These are phyloP conservation scores for Saimiri boliviensis DNA, from an alignment of 2,113 vertebrate species.

Conservation along the genomic window DNA sequence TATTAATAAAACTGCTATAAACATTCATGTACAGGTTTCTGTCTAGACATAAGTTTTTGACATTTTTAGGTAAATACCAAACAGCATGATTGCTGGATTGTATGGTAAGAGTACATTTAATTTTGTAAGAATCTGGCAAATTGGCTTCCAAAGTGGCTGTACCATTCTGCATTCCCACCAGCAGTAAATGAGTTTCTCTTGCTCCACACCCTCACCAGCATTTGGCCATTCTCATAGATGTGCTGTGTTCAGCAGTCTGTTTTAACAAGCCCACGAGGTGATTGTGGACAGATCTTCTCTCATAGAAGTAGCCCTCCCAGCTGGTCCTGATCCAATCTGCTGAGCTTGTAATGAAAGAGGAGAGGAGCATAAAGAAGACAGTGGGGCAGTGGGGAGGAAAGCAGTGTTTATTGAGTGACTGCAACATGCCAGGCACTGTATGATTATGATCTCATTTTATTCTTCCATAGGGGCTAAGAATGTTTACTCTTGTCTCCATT, in stretches of 20 bases:
- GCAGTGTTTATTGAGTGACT: not conserved
- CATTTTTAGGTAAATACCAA: not conserved
- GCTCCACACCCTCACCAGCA: not conserved
- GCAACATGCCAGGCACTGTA: not conserved
- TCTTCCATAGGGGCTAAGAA: not conserved
- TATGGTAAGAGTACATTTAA: not conserved
- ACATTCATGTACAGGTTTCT: not conserved
- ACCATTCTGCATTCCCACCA: not conserved
- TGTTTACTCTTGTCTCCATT: not conserved
- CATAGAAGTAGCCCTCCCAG: not conserved
- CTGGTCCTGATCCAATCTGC: not conserved
- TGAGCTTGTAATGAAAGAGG: not conserved
- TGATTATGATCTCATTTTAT: not conserved
- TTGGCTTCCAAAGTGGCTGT: not conserved
- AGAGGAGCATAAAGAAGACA: not conserved
- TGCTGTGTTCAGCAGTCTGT: not conserved
- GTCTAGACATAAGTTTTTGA: not conserved
- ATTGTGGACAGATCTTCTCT: not conserved
- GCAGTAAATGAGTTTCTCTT: not conserved
- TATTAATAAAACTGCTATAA: not conserved
- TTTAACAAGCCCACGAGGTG: not conserved
- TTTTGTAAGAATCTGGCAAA: not conserved
- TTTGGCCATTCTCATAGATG: not conserved
- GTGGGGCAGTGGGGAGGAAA: not conserved
- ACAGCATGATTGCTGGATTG: not conserved